phyloP scores from a whole-genome alignment of 1,140 invertebrate species.

The Campoletis sonorensis region DNA sequence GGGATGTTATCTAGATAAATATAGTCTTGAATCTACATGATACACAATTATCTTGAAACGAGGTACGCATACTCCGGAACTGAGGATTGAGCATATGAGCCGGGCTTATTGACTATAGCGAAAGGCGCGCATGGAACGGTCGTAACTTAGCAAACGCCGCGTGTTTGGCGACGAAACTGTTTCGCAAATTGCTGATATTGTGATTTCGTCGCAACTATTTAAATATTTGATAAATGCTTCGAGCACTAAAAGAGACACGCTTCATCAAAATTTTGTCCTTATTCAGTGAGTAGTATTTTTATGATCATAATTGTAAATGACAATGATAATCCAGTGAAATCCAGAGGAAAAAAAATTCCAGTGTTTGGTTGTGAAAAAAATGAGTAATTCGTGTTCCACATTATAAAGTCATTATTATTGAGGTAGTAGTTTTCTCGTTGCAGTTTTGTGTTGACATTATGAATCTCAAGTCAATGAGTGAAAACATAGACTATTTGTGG shows the following conservation, averaged over 20 bases:
- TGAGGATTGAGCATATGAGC: background rate
- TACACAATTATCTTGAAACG: background rate
- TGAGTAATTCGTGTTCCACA: background rate
- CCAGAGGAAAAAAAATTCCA: too few species aligned
- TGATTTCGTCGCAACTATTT: background rate
- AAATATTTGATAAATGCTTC: conserved; percentile 45
- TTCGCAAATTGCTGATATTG: background rate
- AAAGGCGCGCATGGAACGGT: background rate
- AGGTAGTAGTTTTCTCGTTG: too few species aligned
- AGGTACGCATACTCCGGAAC: background rate
- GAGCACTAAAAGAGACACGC: conserved; percentile 29
- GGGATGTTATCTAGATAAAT: too few species aligned
- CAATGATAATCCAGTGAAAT: background rate
- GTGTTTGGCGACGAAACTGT: background rate
- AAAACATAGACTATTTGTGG: too few species aligned
- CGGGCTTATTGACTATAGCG: too few species aligned
- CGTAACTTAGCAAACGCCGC: background rate
- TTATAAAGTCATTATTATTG: too few species aligned
- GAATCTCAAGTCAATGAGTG: too few species aligned
- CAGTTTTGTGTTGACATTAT: too few species aligned
- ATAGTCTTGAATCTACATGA: too few species aligned
- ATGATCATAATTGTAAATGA: conserved; percentile 5
- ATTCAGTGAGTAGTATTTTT: conserved; percentile 38
- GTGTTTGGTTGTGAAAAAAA: background rate
- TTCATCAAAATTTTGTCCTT: conserved; percentile 34